Evolutionary conservation across 1,140 invertebrate species (phyloP), one percentile per base, ranked within the genome.

Genomic region (Nylanderia fulva): DNA sequence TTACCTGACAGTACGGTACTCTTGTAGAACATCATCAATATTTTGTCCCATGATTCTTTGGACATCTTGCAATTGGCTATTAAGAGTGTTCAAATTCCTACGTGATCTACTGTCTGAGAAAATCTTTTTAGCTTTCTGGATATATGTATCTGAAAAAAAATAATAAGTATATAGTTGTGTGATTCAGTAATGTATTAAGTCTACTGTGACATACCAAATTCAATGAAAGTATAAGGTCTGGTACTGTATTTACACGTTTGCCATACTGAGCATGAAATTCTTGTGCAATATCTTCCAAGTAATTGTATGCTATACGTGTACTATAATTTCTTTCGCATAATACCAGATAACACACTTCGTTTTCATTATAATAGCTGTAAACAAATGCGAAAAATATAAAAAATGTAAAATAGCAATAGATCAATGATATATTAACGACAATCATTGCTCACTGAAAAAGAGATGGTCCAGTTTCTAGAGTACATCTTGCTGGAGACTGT

Each of bases 1-100:
- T 92, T 95, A 99, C 98, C 98, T 95, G 98, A 99, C 71, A 99
- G 95, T 61, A 99, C 97, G 71, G 99, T 98, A 72, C 99, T 99
- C 91, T 94, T 99, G 98, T 86, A 99, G 95, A 68, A 99, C 99
- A 96, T 99, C 99, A 95, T 99, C 99, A 91, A 99, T 99, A 95
- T 99, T 99, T 95, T 99, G 99, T 86, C 99, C 99, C 99, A 99
- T 99, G 91, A 99, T 99, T 92, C 99, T 96, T 93, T 99, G 99
- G 52, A 99, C 99, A 96, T 99, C 99, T 93, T 99, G 99, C 27
- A 99, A 95, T 94, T 99, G 99, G 85, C 96, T 98, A 93, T 99
- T 99, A 5, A 99, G 96, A 77, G 97, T 96, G 86, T 96, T 97
- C 91, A 99, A 96, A 93, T 99, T 99, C 88, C 98, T 96, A 85